Evolutionary conservation across 2,888 invertebrate species (phyloP).

Genomic region (Parnassius smintheus): DNA sequence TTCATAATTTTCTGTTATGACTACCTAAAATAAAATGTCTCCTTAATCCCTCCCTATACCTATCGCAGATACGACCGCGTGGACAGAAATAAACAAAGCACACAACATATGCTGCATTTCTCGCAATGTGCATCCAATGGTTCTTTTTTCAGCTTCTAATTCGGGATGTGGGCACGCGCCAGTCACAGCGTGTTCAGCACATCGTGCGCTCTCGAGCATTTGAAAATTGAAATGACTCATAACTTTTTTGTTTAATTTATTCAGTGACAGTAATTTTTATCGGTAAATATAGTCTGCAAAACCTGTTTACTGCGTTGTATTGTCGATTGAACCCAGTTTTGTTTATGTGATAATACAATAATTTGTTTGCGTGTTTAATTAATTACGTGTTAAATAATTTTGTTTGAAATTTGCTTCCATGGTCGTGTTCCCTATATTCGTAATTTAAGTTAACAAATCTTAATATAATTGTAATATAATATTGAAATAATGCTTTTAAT

Average conservation of each 20-base stretch:
- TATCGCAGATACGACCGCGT: constrained; percentile 37
- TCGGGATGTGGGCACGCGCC: constrained; percentile 75
- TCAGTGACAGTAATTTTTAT: constrained; percentile 31
- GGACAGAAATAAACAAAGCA: constrained; percentile 58
- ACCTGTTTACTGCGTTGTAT: constrained; percentile 16
- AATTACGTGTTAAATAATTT: constrained; percentile 10
- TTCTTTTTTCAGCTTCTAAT: constrained; percentile 72
- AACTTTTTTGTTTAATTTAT: constrained; percentile 33
- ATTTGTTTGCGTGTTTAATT: constrained; percentile 12
- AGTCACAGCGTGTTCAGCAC: constrained; percentile 64
- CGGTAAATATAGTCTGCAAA: constrained; percentile 52
- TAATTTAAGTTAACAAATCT: constrained; percentile 9
- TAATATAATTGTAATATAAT: constrained; percentile 27
- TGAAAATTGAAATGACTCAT: constrained; percentile 32
- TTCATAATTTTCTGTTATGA: constrained; percentile 23
- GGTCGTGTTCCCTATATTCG: constrained; percentile 12
- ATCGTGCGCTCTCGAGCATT: constrained; percentile 56
- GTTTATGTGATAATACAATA: constrained; percentile 4
- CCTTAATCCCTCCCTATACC: constrained; percentile 36
- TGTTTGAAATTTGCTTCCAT: background rate
- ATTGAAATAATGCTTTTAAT: constrained; percentile 39
- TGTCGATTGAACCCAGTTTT: constrained; percentile 9
- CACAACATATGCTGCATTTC: constrained; percentile 69
- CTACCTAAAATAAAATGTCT: constrained; percentile 25
- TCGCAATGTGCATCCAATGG: constrained; percentile 66